Conservation (phyloP, 2,113 vertebrate species). For the Microtus montanus region DNA sequence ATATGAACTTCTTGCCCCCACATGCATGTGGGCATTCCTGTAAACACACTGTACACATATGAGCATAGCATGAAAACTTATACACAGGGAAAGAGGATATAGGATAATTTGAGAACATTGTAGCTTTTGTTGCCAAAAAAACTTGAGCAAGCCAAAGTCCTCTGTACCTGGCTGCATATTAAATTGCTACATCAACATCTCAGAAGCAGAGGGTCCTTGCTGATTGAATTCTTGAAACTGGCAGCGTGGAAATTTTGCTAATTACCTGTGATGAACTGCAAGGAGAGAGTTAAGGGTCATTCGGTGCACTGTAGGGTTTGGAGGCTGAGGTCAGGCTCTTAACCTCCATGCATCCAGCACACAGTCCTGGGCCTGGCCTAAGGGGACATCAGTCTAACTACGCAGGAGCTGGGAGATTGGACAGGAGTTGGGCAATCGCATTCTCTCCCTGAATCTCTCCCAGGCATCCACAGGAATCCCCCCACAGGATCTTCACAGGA, state of each 20-base stretch:
- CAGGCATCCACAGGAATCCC: neutral
- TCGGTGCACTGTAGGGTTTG: rapidly evolving
- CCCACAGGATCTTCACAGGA: neutral
- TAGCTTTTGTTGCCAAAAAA: neutral
- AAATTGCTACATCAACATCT: neutral
- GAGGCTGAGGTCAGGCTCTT: neutral
- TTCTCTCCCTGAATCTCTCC: neutral
- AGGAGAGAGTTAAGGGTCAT: rapidly evolving
- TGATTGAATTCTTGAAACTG: neutral
- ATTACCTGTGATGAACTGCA: neutral
- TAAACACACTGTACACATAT: neutral
- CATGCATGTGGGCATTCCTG: neutral
- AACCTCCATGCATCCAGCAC: neutral
- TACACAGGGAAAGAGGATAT: no score
- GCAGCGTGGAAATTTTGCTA: neutral
- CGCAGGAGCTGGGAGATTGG: no score
- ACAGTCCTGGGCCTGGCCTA: neutral
- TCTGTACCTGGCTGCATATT: neutral
- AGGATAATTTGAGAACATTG: neutral
- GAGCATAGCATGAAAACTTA: neutral
- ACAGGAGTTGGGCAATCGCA: neutral
- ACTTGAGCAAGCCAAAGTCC: neutral
- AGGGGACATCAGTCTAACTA: neutral
- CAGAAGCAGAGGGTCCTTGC: neutral
- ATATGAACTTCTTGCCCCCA: neutral